A percentile compares a stretch with the other conserved stretches of the same genome.
Conservation (phyloP, 2,888 invertebrate species). For the Lottia scabra region DNA sequence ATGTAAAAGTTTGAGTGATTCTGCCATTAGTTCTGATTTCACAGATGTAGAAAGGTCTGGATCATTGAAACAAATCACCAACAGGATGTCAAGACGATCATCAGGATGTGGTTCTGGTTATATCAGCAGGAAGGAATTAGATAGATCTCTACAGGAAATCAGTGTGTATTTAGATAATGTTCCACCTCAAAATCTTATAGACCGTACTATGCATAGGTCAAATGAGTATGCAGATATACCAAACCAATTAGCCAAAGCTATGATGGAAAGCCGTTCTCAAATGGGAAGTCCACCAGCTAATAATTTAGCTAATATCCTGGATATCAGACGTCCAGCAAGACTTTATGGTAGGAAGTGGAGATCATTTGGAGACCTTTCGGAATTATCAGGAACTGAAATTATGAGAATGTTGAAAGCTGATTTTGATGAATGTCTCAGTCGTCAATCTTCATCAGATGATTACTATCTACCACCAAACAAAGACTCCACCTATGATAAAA, state of each 20-base stretch:
- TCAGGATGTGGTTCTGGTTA: neutral
- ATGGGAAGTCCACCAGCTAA: neutral
- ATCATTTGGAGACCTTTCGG: constrained; percentile 23
- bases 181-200: neutral
- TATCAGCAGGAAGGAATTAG: neutral
- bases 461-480: neutral
- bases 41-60: constrained; percentile 54
- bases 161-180: neutral
- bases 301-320: neutral
- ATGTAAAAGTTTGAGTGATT: constrained; percentile 55
- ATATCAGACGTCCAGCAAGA: neutral
- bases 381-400: constrained; percentile 10
- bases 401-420: neutral
- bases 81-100: constrained; percentile 11
- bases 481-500: neutral
- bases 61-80: constrained; percentile 45
- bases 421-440: constrained; percentile 9
- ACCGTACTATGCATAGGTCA: neutral
- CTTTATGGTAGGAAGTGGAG: constrained; percentile 25
- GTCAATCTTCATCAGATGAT: neutral
- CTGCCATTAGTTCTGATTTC: constrained; percentile 63
- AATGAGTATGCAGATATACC: neutral
- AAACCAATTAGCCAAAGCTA: neutral
- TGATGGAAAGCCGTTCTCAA: neutral
- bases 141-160: neutral